Base-by-base conservation (phyloP, 1,140 invertebrate species). In the Myzus persicae region DNA sequence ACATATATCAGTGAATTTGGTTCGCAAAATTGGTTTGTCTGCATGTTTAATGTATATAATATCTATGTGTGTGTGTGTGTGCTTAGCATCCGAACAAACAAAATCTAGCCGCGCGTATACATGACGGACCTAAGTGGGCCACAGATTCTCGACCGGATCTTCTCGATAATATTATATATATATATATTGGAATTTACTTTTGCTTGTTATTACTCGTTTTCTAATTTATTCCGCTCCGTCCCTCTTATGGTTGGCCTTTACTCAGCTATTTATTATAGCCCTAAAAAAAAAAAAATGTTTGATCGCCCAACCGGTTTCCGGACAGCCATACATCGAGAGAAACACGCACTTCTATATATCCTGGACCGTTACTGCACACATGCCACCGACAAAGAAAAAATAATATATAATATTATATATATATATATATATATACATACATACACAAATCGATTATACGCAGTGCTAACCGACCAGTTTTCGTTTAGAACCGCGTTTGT, bases 171-270 rank as follows among this genome's bases (percentile, higher is more conserved):
- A 67, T 36, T 51, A 89, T 59, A 67, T 59, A 31, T 67, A 59
- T 31, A 59, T 67, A 76, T 90, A 90, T 90, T 42, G 51, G 89
- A 90, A 90, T 90, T 67, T 91, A 91, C 90, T 91, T 91, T 91
- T 91, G 90, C 90, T 91, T 91, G 40, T 91, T 91, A 91, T 91
- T 91, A 91, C 90, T 91, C 90, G 90, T 91, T 91, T 91, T 91
- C 90, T 91, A 91, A 91, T 91, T 91, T 91, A 91, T 91, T 54
- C 90, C 90, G 38, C 54, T 76, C 54, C 90, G 59, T 91, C 90
- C 90, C 54, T 91, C 85, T 48, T 46, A 40, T 42, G 24, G 40
- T 42, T 76, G 51, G 90, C 51, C 90, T 76, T 91, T 91, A 90
- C 48, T 38, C n/a, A 26, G 88, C 48, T 91, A 91, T 91, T 91